Conservation (phyloP, 2,888 invertebrate genomes). For the Sussaba pulchella region DNA sequence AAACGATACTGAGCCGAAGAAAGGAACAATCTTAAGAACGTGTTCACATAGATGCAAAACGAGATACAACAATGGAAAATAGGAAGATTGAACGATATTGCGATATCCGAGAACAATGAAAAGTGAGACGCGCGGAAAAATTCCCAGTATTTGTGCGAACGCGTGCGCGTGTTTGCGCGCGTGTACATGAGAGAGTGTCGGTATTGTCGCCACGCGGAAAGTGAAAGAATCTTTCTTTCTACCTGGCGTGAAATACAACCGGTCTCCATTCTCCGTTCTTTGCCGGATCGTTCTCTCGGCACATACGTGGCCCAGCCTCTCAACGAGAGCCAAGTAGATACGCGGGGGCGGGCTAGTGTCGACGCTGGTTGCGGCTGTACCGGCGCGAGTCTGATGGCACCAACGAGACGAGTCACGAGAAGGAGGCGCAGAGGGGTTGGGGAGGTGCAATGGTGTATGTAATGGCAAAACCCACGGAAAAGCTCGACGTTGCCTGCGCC, state of each 20-base stretch:
- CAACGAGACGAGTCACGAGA: slow-evolving; percentile 37
- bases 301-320: background rate
- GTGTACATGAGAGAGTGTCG: background rate
- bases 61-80: slow-evolving; percentile 13
- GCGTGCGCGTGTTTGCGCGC: background rate
- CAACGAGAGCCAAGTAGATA: slow-evolving; percentile 4
- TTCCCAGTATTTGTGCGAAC: background rate
- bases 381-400: slow-evolving; percentile 31
- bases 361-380: background rate
- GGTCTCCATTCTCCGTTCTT: slow-evolving; percentile 27
- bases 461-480: slow-evolving; percentile 10
- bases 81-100: slow-evolving; percentile 12
- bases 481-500: background rate
- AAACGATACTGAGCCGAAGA: background rate
- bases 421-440: too few species aligned
- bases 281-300: background rate
- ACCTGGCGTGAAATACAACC: slow-evolving; percentile 46
- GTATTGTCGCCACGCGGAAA: slow-evolving; percentile 1
- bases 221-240: slow-evolving; percentile 23
- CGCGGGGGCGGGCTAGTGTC: background rate
- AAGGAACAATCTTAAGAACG: slow-evolving; percentile 18
- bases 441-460: slow-evolving; percentile 43
- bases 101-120: slow-evolving; percentile 40
- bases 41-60: background rate
- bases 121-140: background rate